Evolutionary conservation across 2,888 invertebrate species (phyloP), one percentile per base, ranked within the genome.

Genomic region (Atethmia centrago): DNA sequence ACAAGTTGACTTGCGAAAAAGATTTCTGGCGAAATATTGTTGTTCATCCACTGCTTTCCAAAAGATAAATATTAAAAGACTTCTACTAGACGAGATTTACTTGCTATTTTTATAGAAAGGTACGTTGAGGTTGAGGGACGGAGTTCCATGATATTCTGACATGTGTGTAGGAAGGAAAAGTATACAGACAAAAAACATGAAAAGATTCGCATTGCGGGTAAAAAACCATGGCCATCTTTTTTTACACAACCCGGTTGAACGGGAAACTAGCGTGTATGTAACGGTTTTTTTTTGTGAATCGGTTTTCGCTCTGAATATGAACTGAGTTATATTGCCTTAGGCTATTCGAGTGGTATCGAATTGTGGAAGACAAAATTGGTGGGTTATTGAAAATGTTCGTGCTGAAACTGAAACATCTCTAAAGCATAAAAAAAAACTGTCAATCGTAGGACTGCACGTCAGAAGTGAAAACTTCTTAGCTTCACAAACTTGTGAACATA

Each of bases 181-280:
- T 56, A 55, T 65, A 65, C 25, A 55, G 53, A 14, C 51, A 40
- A 51, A 77, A 74, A 67, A 63, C 4, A 63, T 64, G 58, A 77
- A 82, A 82, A 70, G 77, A 77, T 79, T 82, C 66, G 82, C 56
- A 82, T 31, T 82, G 71, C 82, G 78, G 66, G 19, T 64, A 79
- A 79, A 79, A 82, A 77, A 59, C 58, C 49, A 55, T 47, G 40
- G 55, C 73, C 25, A 53, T 71, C 62, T 62, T 75, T 77, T 81
- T 79, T 77, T 79, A 31, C 47, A 58, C 53, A 64, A 64, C 62
- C 63, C 42, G 49, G 28, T 49, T 77, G 31, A 70, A 53, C 78
- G 40, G 55, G 63, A 77, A 82, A 66, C 71, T 70, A 63, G 58
- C 25, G 69, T 58, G 49, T 58, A 28, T 62, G 25, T 40, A 47